These are phyloP conservation scores for Holocentrus rufus DNA, from an alignment of 2,797 vertebrate species.

Conservation along the genomic window DNA sequence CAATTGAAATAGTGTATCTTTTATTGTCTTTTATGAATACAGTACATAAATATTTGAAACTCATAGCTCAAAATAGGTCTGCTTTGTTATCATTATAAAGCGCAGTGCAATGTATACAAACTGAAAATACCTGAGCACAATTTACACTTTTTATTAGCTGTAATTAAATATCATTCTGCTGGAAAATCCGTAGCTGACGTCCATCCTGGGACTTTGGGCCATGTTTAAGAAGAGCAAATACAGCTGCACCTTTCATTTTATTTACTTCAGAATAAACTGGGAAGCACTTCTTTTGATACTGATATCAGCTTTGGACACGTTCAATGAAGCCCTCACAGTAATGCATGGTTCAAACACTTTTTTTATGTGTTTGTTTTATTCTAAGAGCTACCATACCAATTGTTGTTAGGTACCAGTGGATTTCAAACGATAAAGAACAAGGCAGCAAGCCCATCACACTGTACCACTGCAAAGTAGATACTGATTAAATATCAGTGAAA, in stretches of 20 bases:
- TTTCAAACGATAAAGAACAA: neutral
- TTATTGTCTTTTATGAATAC: slow-evolving; percentile 46
- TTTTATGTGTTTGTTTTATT: neutral
- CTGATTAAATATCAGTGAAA: neutral
- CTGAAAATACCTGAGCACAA: slow-evolving; percentile 20
- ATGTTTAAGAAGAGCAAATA: neutral
- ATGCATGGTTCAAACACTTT: neutral
- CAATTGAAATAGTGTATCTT: neutral
- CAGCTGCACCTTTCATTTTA: neutral
- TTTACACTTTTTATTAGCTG: neutral
- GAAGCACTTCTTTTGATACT: slow-evolving; percentile 6
- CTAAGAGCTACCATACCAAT: neutral
- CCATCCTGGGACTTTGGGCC: neutral
- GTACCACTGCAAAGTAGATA: neutral
- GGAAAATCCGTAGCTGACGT: neutral
- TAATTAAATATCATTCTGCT: neutral
- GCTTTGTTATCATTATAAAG: slow-evolving; percentile 41
- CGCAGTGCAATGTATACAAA: slow-evolving; percentile 45
- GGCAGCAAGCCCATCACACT: too few relatives aligned
- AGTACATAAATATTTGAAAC: slow-evolving; percentile 25
- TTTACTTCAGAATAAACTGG: neutral
- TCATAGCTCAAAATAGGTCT: slow-evolving; percentile 37
- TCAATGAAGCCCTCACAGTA: neutral
- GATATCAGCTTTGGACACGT: neutral
- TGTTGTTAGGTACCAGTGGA: neutral